These are phyloP conservation scores for Tricholaema leucomelas DNA, from an alignment of 2,113 vertebrate genomes.

Conservation along the genomic window DNA sequence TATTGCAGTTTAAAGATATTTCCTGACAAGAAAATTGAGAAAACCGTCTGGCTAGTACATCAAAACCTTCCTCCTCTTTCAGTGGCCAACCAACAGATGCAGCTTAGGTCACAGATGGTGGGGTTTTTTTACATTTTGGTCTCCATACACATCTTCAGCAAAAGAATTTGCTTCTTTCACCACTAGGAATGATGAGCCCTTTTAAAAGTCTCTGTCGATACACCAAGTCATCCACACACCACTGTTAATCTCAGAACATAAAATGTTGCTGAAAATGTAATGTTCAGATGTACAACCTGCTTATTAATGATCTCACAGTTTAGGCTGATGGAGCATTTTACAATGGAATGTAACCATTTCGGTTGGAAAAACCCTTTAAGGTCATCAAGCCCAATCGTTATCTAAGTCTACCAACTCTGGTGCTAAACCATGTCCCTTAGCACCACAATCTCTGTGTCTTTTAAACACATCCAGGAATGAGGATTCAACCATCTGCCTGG, in stretches of 20 bases:
- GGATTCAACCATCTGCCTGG: no score
- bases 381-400: no score
- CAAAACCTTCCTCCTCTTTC: slow-evolving; percentile 66
- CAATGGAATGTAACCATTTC: not conserved
- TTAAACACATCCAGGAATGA: no score
- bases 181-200: not conserved
- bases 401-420: no score
- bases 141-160: slow-evolving; percentile 20
- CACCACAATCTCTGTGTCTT: no score
- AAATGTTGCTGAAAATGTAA: not conserved
- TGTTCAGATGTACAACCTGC: not conserved
- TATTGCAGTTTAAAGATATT: slow-evolving; percentile 76
- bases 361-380: no score
- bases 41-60: slow-evolving; percentile 72
- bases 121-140: slow-evolving; percentile 32
- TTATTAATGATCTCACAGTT: not conserved
- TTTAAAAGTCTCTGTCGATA: not conserved
- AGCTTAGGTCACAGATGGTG: slow-evolving; percentile 63
- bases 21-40: slow-evolving; percentile 76
- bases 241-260: not conserved
- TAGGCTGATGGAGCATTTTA: not conserved
- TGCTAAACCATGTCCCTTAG: no score
- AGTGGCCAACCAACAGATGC: slow-evolving; percentile 58
- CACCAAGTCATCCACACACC: not conserved
- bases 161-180: slow-evolving; percentile 13